Evolutionary conservation across 1,140 invertebrate genomes (phyloP).

Genomic region (Drosophila sucinea): DNA sequence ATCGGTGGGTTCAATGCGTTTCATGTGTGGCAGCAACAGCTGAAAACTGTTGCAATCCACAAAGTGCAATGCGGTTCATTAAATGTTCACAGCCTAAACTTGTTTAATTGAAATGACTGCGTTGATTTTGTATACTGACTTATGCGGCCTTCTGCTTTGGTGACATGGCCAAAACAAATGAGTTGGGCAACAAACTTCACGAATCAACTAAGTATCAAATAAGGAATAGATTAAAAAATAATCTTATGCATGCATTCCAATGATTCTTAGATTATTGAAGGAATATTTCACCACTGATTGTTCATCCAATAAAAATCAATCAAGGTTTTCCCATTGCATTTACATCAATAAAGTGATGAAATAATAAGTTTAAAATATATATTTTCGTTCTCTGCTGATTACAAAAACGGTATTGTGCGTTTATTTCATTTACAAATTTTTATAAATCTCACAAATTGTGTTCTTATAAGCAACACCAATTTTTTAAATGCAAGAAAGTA

Average conservation of each 20-base stretch:
- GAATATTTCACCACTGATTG: no score
- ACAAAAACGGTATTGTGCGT: no score
- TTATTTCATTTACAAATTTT: no score
- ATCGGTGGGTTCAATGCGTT: conserved; percentile 69
- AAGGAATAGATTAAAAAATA: background rate
- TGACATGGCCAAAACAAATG: conserved; percentile 66
- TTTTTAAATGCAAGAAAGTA: no score
- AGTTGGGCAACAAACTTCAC: conserved; percentile 75
- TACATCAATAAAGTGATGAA: no score
- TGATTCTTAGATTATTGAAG: no score
- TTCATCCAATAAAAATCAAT: no score
- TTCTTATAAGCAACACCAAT: no score
- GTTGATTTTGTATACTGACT: conserved; percentile 32
- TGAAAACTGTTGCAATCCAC: conserved; percentile 53
- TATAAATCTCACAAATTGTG: no score
- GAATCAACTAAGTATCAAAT: background rate
- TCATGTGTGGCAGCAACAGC: conserved; percentile 49
- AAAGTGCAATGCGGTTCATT: conserved; percentile 64
- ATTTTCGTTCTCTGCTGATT: no score
- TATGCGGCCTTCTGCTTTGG: conserved; percentile 18
- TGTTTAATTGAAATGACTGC: conserved; percentile 58
- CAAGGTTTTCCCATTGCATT: no score
- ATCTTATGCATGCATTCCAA: background rate
- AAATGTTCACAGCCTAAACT: conserved; percentile 48
- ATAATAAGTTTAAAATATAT: no score